Percentiles rank a stretch among this genome's conserved stretches.
phyloP scores from a whole-genome alignment of 2,113 vertebrate species.

The Bos indicus region DNA sequence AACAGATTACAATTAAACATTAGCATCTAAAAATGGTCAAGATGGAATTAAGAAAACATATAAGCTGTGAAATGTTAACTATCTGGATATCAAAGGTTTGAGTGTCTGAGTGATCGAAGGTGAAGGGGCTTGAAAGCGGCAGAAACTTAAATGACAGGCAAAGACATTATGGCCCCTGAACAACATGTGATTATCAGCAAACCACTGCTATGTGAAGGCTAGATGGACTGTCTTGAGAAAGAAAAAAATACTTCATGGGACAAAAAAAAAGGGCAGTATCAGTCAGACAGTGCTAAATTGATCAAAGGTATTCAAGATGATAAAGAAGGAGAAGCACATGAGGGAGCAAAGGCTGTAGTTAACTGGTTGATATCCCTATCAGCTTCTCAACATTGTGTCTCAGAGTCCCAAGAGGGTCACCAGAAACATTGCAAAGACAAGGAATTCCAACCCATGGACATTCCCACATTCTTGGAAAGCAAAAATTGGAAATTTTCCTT shows the following conservation, averaged over 20 bases:
- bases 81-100: neutral
- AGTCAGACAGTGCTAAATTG: neutral
- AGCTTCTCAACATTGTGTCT: neutral
- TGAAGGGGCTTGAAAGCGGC: neutral
- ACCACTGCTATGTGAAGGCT: neutral
- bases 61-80: neutral
- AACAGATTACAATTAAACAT: neutral
- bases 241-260: neutral
- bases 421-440: neutral
- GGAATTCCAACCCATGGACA: neutral
- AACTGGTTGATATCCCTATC: neutral
- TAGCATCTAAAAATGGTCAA: neutral
- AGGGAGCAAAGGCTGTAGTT: neutral
- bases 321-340: neutral
- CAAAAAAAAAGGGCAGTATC: neutral
- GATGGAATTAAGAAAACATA: neutral
- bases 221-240: neutral
- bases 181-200: neutral
- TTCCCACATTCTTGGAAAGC: neutral
- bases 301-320: neutral
- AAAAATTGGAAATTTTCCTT: neutral
- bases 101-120: neutral
- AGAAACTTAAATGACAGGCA: neutral
- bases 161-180: neutral
- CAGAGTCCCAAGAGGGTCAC: neutral